Percentiles rank a stretch among this genome's conserved stretches.
Conservation (phyloP, 2,113 vertebrate genomes). For the Pseudorasbora parva region DNA sequence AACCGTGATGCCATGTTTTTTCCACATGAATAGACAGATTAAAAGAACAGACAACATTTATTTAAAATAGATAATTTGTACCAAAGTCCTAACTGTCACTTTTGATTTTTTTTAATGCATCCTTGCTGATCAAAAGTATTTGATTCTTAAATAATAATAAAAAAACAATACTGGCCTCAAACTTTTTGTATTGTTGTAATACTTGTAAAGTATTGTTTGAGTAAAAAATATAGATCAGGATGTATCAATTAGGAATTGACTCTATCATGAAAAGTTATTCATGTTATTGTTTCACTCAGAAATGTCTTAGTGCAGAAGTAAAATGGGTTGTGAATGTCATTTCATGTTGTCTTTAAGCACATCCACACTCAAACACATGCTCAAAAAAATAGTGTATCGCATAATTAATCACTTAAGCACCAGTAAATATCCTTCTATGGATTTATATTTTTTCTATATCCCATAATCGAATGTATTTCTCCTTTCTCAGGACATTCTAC, state of each 20-base stretch:
- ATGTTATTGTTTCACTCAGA: not conserved
- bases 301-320: not conserved
- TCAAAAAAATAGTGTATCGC: not conserved
- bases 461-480: not conserved
- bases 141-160: not conserved
- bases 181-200: no score
- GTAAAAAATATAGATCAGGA: no score
- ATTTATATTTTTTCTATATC: slow-evolving; percentile 39
- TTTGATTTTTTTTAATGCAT: not conserved
- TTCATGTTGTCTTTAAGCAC: slow-evolving; percentile 26
- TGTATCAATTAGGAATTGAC: no score
- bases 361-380: not conserved
- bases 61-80: not conserved
- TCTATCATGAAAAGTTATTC: not conserved
- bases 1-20: no score
- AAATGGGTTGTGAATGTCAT: not conserved
- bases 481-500: slow-evolving; percentile 87
- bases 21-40: no score
- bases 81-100: not conserved
- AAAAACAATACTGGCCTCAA: not conserved
- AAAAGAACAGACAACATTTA: no score
- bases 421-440: not conserved
- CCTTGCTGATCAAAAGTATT: not conserved
- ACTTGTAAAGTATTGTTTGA: no score
- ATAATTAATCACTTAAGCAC: not conserved